Conservation (phyloP, 2,113 vertebrate genomes). For the Malurus melanocephalus region DNA sequence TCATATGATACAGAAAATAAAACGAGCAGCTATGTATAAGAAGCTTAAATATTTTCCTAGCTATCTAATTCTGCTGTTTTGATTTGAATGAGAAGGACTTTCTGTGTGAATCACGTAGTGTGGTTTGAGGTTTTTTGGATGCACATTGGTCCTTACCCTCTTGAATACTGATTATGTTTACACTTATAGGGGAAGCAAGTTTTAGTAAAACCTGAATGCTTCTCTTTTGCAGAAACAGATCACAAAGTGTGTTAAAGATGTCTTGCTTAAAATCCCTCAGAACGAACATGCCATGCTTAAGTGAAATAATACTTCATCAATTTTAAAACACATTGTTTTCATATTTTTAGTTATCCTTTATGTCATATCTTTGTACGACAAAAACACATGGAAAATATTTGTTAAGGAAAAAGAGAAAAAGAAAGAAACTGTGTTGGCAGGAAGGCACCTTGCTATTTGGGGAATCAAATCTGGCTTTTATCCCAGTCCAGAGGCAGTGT, state of each 20-base stretch:
- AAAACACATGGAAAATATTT: slow-evolving; percentile 33
- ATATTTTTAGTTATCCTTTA: neutral
- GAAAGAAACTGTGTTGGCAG: slow-evolving; percentile 35
- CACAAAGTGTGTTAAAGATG: neutral
- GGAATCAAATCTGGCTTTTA: slow-evolving; percentile 44
- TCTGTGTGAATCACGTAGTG: neutral
- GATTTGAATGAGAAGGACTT: neutral
- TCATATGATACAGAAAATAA: neutral
- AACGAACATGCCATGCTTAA: neutral
- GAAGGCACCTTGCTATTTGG: slow-evolving; percentile 55
- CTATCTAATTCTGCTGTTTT: neutral
- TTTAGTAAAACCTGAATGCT: neutral
- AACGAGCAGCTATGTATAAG: neutral
- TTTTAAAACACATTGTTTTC: neutral
- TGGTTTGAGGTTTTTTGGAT: neutral
- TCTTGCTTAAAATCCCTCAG: neutral
- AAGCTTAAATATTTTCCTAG: neutral
- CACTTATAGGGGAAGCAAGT: neutral
- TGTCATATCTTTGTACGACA: neutral
- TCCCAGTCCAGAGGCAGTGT: slow-evolving; percentile 34
- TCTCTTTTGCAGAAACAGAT: neutral
- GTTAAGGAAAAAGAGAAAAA: neutral
- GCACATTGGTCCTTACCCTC: neutral
- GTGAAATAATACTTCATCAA: neutral
- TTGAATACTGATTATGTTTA: neutral